Conservation (phyloP, 1,140 invertebrate genomes). For the Cydia amplana region DNA sequence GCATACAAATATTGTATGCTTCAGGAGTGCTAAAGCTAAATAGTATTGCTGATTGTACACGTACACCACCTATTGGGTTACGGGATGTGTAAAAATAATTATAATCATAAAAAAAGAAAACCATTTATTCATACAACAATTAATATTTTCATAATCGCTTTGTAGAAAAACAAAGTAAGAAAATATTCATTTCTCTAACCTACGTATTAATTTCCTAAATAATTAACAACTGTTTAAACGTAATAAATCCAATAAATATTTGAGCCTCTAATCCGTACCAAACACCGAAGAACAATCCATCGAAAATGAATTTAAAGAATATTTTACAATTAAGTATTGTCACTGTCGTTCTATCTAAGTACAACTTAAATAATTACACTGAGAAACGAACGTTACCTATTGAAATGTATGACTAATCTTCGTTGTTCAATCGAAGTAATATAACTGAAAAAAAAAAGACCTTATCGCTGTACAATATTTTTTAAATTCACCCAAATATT, state of each 20-base stretch:
- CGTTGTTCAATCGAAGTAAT: background rate
- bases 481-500: background rate
- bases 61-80: background rate
- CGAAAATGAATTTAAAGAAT: background rate
- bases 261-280: constrained; percentile 50
- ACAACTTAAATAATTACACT: too few relatives aligned
- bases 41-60: too few relatives aligned
- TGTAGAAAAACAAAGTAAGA: constrained; percentile 43
- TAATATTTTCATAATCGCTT: constrained; percentile 41
- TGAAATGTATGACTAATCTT: too few relatives aligned
- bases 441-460: background rate
- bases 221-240: constrained; percentile 33
- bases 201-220: background rate
- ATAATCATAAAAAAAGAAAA: constrained; percentile 32
- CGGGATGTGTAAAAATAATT: background rate
- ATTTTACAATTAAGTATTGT: too few relatives aligned
- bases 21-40: too few relatives aligned
- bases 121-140: constrained; percentile 40
- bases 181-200: constrained; percentile 41
- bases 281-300: constrained; percentile 47
- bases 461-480: background rate
- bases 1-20: too few relatives aligned
- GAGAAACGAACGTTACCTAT: too few relatives aligned
- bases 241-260: constrained; percentile 49
- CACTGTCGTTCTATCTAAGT: background rate